phyloP scores from a whole-genome alignment of 2,797 vertebrate species.

The Synaphobranchus kaupii region DNA sequence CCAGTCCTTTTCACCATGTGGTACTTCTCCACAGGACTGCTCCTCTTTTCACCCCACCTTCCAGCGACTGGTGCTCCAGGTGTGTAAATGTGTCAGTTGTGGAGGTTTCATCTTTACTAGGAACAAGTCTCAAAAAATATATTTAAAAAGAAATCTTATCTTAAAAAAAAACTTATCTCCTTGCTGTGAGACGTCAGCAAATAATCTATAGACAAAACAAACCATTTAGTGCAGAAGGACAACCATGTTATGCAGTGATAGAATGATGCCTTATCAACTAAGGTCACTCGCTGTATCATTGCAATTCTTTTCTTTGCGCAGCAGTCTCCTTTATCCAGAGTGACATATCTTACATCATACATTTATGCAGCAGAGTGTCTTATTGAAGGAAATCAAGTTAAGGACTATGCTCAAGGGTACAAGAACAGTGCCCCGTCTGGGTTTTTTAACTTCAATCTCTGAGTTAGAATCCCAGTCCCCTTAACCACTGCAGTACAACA shows the following conservation, averaged over 20 bases:
- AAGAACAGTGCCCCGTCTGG: background rate
- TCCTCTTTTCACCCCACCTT: slow-evolving; percentile 65
- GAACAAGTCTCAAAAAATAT: slow-evolving; percentile 46
- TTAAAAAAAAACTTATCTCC: background rate
- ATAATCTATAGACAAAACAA: background rate
- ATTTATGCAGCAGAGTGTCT: background rate
- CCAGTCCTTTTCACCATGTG: slow-evolving; percentile 33
- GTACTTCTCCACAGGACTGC: slow-evolving; percentile 71
- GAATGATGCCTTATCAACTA: background rate
- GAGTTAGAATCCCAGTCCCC: background rate
- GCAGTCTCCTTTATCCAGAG: background rate
- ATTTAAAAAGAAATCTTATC: too few relatives aligned
- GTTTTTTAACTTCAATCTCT: background rate
- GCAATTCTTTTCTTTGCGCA: background rate
- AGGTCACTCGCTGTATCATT: background rate
- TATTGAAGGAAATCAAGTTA: background rate
- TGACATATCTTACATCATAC: background rate
- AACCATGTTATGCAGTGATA: background rate
- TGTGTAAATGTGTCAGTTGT: slow-evolving; percentile 60
- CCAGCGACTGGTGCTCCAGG: slow-evolving; percentile 72
- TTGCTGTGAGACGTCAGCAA: background rate
- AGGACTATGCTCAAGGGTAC: background rate
- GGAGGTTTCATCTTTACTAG: slow-evolving; percentile 38
- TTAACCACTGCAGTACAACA: background rate
- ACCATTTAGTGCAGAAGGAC: background rate